A percentile compares a stretch with the other conserved stretches of the same genome.
These are phyloP conservation scores for Chionomys nivalis DNA, from an alignment of 2,113 vertebrate genomes.

Conservation along the genomic window DNA sequence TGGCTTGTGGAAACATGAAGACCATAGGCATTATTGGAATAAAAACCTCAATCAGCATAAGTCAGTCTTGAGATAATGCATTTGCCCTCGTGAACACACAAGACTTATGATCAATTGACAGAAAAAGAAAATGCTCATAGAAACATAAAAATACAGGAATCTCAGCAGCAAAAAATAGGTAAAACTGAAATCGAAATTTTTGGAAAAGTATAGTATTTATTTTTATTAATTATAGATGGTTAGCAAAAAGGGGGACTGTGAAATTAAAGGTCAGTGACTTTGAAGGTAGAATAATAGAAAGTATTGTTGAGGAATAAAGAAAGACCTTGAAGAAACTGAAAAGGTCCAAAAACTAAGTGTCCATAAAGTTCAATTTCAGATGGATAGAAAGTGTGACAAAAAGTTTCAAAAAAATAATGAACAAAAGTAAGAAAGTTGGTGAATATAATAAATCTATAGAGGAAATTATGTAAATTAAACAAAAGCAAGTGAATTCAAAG, in stretches of 20 bases:
- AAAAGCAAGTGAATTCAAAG: background rate
- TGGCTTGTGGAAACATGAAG: background rate
- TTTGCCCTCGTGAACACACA: background rate
- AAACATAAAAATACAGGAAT: background rate
- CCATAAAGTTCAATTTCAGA: background rate
- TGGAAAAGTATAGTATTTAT: background rate
- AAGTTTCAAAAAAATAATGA: background rate
- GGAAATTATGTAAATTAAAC: background rate
- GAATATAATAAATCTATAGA: background rate
- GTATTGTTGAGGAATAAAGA: background rate
- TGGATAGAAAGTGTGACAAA: background rate
- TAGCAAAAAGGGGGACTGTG: background rate
- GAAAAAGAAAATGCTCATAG: background rate
- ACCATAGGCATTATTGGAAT: background rate
- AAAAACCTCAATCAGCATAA: background rate
- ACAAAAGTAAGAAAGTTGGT: background rate
- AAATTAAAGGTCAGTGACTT: background rate
- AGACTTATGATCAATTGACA: background rate
- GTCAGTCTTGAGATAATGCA: background rate
- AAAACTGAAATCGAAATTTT: background rate
- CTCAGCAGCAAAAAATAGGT: background rate
- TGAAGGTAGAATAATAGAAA: background rate
- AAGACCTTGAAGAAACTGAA: background rate
- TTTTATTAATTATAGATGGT: background rate
- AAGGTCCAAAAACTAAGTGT: background rate